phyloP scores from a whole-genome alignment of 2,888 invertebrate genomes.

The Papilio elwesi region DNA sequence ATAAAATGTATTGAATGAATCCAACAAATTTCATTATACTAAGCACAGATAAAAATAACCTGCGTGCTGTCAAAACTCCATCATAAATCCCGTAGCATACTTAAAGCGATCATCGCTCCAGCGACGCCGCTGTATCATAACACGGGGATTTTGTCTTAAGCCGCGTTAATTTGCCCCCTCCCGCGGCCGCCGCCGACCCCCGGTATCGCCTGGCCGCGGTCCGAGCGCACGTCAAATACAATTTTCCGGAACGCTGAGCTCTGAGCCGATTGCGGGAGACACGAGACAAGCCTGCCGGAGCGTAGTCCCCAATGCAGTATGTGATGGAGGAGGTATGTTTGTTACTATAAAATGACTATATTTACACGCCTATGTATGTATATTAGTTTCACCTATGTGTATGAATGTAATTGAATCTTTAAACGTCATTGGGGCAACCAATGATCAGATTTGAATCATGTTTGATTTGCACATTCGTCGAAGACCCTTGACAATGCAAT shows the following conservation, averaged over 20 bases:
- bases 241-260: conserved; percentile 78
- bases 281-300: conserved; percentile 73
- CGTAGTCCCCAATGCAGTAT: conserved; percentile 34
- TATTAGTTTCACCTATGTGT: no score
- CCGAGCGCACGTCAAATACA: conserved; percentile 81
- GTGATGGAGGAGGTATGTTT: conserved; percentile 52
- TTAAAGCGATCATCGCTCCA: conserved; percentile 69
- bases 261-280: conserved; percentile 83
- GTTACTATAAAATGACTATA: neutral
- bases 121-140: conserved; percentile 68
- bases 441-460: no score
- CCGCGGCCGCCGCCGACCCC: conserved; percentile 30
- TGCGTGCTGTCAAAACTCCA: conserved; percentile 49
- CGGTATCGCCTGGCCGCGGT: conserved; percentile 50
- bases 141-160: conserved; percentile 80
- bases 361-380: no score
- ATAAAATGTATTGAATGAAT: conserved; percentile 4
- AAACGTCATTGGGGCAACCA: no score
- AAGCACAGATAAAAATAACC: conserved; percentile 52
- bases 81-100: conserved; percentile 63
- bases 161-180: conserved; percentile 68
- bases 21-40: conserved; percentile 24
- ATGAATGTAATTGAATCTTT: no score
- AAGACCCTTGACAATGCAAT: no score
- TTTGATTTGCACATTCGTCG: no score